Conservation (phyloP, 2,797 vertebrate genomes). For the Pantherophis alleghaniensis region DNA sequence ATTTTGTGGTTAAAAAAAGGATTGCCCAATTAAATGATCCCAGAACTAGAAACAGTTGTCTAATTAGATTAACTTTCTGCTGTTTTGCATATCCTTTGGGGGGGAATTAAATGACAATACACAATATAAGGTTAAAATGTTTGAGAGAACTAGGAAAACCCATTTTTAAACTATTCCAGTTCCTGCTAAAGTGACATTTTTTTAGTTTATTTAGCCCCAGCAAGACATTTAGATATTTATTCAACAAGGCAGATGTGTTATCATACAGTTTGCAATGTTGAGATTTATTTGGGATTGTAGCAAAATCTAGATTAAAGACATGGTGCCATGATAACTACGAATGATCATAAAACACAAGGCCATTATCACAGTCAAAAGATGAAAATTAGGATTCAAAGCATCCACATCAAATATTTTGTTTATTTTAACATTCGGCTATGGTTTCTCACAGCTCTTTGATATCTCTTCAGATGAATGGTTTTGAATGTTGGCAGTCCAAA, state of each 20-base stretch:
- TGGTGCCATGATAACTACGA: slow-evolving; percentile 64
- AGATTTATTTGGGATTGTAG: slow-evolving; percentile 80
- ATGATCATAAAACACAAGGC: slow-evolving; percentile 78
- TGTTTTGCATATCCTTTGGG: neutral
- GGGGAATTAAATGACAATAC: slow-evolving; percentile 7
- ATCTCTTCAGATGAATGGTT: slow-evolving; percentile 57
- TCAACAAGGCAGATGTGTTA: slow-evolving; percentile 74
- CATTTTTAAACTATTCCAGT: slow-evolving; percentile 35
- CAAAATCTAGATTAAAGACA: slow-evolving; percentile 79
- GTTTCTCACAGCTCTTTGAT: slow-evolving; percentile 63
- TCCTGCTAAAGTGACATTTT: slow-evolving; percentile 46
- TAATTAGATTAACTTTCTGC: slow-evolving; percentile 13
- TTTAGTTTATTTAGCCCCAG: slow-evolving; percentile 52
- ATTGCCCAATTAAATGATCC: neutral
- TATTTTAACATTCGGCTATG: slow-evolving; percentile 76
- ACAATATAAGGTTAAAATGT: slow-evolving; percentile 35
- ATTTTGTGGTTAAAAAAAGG: neutral
- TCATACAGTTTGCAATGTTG: slow-evolving; percentile 71
- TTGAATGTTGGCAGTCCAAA: slow-evolving; percentile 66
- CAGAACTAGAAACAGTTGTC: slow-evolving; percentile 17
- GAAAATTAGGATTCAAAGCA: slow-evolving; percentile 75
- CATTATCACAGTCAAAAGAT: slow-evolving; percentile 80
- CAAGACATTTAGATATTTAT: slow-evolving; percentile 70
- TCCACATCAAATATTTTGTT: slow-evolving; percentile 68
- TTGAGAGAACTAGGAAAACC: slow-evolving; percentile 15